Conservation (phyloP, 2,888 invertebrate genomes). For the Pheosia tremula region DNA sequence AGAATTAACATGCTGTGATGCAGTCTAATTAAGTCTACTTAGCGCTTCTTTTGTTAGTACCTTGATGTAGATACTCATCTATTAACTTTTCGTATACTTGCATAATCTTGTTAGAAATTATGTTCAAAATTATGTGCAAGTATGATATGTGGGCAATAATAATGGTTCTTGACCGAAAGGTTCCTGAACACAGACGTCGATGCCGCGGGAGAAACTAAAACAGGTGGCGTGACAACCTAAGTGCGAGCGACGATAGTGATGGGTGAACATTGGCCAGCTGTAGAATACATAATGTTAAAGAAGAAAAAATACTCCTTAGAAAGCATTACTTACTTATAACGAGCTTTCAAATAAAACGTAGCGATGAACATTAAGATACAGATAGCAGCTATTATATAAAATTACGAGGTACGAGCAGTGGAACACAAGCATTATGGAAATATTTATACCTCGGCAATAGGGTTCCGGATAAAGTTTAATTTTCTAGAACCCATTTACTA, state of each 20-base stretch:
- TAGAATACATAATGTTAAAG: not conserved
- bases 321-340: conserved; percentile 3
- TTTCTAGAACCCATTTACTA: conserved; percentile 39
- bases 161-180: too few relatives aligned
- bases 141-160: too few relatives aligned
- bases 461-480: conserved; percentile 38
- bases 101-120: too few relatives aligned
- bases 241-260: too few relatives aligned
- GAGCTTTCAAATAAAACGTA: conserved; percentile 10
- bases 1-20: conserved; percentile 33
- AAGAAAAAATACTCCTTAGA: not conserved
- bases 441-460: conserved; percentile 29
- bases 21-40: conserved; percentile 28
- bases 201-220: too few relatives aligned
- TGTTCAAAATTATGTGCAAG: too few relatives aligned
- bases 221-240: too few relatives aligned
- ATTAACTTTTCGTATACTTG: too few relatives aligned
- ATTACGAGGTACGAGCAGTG: conserved; percentile 13
- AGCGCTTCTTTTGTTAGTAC: too few relatives aligned
- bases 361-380: conserved; percentile 1
- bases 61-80: too few relatives aligned
- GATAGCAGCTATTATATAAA: conserved; percentile 2
- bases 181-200: too few relatives aligned
- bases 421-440: conserved; percentile 33
- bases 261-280: too few relatives aligned